Evolutionary conservation across 1,140 invertebrate species (phyloP).

Genomic region (Drosophila ambigua): DNA sequence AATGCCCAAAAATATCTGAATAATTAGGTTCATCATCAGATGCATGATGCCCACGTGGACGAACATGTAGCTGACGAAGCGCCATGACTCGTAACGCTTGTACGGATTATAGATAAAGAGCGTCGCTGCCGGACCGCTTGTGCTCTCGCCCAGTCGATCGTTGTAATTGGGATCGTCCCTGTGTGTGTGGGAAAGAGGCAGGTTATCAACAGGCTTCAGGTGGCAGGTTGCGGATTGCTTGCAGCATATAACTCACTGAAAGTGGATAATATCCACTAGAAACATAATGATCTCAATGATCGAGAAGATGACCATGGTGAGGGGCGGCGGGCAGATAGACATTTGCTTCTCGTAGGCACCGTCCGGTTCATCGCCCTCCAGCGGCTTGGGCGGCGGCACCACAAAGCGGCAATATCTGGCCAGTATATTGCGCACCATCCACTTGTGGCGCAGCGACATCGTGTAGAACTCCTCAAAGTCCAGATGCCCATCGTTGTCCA

Average conservation of each 20-base stretch:
- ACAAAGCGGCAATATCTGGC: constrained; percentile 85
- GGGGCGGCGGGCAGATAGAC: constrained; percentile 92
- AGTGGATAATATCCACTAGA: constrained; percentile 86
- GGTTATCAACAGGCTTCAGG: background rate
- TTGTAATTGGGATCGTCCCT: constrained; percentile 80
- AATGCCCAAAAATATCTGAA: constrained; percentile 96
- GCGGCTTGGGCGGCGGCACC: constrained; percentile 85
- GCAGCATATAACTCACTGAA: constrained; percentile 69
- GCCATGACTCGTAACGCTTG: constrained; percentile 94
- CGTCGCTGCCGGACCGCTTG: constrained; percentile 89
- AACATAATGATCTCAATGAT: constrained; percentile 89
- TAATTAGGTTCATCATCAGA: constrained; percentile 95
- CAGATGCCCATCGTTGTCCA: constrained; percentile 89
- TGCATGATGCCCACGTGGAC: constrained; percentile 96
- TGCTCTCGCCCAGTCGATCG: constrained; percentile 80
- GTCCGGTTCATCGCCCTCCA: constrained; percentile 85
- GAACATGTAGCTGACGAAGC: constrained; percentile 98
- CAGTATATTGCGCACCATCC: constrained; percentile 86
- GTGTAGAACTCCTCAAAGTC: constrained; percentile 91
- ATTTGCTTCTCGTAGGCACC: constrained; percentile 94
- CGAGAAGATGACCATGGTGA: constrained; percentile 93
- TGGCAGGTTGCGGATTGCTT: background rate
- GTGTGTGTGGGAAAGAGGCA: background rate
- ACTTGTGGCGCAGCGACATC: constrained; percentile 88
- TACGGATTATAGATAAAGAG: constrained; percentile 96